These are phyloP conservation scores for Craseonycteris thonglongyai DNA, from an alignment of 2,113 vertebrate genomes.

Conservation along the genomic window DNA sequence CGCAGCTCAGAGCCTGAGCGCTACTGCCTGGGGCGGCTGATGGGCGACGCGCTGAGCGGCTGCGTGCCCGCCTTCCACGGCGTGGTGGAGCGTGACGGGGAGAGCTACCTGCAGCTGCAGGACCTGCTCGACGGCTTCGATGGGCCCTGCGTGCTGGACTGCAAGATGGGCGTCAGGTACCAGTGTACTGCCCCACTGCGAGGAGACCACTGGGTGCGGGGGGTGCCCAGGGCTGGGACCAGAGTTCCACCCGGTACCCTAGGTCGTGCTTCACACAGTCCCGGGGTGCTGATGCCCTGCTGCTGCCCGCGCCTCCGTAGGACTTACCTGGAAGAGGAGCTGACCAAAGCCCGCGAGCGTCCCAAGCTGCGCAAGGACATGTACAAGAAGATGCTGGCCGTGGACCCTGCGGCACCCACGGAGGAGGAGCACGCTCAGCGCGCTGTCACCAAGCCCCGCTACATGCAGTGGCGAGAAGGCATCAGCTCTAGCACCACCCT, in stretches of 20 bases:
- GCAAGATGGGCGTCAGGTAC: constrained; percentile 97
- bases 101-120: constrained; percentile 91
- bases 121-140: constrained; percentile 92
- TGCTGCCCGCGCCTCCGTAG: constrained; percentile 69
- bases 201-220: neutral
- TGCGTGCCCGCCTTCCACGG: constrained; percentile 92
- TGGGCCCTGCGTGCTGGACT: constrained; percentile 95
- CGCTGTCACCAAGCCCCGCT: constrained; percentile 93
- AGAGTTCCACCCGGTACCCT: neutral
- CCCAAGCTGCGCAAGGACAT: constrained; percentile 95
- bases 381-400: constrained; percentile 97
- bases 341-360: constrained; percentile 91
- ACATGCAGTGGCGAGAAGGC: constrained; percentile 99
- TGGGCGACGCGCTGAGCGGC: constrained; percentile 82
- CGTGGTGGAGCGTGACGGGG: constrained; percentile 90
- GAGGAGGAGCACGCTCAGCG: constrained; percentile 87
- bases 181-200: neutral
- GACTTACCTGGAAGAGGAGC: constrained; percentile 96
- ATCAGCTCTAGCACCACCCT: constrained; percentile 95
- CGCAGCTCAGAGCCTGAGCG: constrained; percentile 93
- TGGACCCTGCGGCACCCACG: constrained; percentile 91
- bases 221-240: neutral
- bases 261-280: accelerated
- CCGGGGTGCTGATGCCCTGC: neutral
- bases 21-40: constrained; percentile 88